Base-by-base conservation (phyloP, 2,113 vertebrate species). In the Hyperoodon ampullatus region DNA sequence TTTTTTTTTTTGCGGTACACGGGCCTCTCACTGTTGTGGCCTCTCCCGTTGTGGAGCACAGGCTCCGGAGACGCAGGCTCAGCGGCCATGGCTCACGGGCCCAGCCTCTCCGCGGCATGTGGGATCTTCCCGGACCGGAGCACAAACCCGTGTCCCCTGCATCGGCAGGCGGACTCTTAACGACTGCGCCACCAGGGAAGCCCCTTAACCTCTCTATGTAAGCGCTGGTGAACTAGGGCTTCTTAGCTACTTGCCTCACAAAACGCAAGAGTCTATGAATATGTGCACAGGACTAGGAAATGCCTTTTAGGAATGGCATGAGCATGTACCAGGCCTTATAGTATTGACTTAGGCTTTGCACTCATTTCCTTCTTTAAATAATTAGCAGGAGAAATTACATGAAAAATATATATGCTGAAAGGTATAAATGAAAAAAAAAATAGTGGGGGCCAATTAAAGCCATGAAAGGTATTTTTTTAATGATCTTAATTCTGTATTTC, bases 341-440 rank as follows among this genome's bases (percentile, higher is more conserved):
- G 19, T 88, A 26, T 84, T 89, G 90, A 68, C 44, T 42, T 23
- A 80, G 60, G 44, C 82, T 33, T 42, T 65, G 18, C 9, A 9
- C 6, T 35, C 71, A 23, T 88, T 74, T 92, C 74, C 44, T 35
- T 97, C 74, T 90, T 95, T 92, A 93, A 89, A 86, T 95, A 30
- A 92, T 98, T 92, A 87, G 81, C 33, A 80, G 47, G 65, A 94
- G 39, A 87, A 90, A 94, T 92, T 65, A 72, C 21, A 19, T n/a
- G 18, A 23, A 6, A 53, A 65, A 65, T 61, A 12, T 78, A 85
- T 88, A 95, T 33, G 3, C 61, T 30, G 53, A 65, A 88, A 95
- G 6, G 1, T 60, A 14, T 85, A 58, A 50, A 39, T 39, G 75
- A 89, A 74, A 77, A 44, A 77, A 44, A 86, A 61, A 28, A 28